Conservation (phyloP, 2,113 vertebrate species). For the Aspiorhynchus laticeps region DNA sequence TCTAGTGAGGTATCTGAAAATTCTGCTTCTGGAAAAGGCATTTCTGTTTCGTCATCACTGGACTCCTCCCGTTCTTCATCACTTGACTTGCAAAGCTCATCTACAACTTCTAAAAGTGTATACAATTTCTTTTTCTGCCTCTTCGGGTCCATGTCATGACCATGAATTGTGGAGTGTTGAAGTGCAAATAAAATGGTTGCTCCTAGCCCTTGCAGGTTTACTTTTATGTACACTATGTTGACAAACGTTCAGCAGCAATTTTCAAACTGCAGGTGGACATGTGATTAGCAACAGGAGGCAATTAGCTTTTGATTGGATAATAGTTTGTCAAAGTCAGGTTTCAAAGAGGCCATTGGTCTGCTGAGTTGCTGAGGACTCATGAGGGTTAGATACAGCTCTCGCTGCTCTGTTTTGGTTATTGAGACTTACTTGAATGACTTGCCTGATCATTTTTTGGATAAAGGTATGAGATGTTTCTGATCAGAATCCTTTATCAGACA, state of each 20-base stretch:
- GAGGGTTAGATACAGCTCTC: too few relatives aligned
- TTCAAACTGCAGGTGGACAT: background rate
- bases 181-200: background rate
- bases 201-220: background rate
- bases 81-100: background rate
- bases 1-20: background rate
- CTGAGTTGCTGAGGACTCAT: too few relatives aligned
- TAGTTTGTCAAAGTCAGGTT: background rate
- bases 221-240: background rate
- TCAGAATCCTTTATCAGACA: too few relatives aligned
- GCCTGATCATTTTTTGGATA: too few relatives aligned
- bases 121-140: background rate
- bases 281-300: background rate
- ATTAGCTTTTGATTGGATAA: background rate
- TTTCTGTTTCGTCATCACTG: background rate
- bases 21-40: background rate
- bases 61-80: background rate
- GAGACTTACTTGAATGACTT: too few relatives aligned
- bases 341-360: too few relatives aligned
- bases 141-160: background rate
- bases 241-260: background rate
- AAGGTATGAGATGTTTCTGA: too few relatives aligned
- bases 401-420: too few relatives aligned
- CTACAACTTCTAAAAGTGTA: background rate
- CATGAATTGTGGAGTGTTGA: background rate